Evolutionary conservation across 2,888 invertebrate species (phyloP).

Genomic region (Cyclophora albipunctata): DNA sequence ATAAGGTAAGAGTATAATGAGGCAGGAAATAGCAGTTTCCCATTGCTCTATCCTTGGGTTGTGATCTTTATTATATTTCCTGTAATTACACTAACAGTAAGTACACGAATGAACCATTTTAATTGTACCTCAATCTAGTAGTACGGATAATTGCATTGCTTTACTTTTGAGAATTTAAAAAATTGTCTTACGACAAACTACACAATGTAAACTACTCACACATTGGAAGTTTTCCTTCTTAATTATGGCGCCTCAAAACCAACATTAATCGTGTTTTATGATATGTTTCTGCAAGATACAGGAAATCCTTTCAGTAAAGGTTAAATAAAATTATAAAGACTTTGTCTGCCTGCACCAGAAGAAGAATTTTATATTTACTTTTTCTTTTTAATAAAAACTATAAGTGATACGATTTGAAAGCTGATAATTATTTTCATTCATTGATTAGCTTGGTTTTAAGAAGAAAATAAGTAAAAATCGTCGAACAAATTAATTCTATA

Average conservation of each 20-base stretch:
- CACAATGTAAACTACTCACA: too few species aligned
- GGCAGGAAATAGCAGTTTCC: not conserved
- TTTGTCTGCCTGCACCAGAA: too few species aligned
- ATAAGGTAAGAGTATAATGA: not conserved
- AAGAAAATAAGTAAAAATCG: not conserved
- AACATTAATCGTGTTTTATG: conserved; percentile 1
- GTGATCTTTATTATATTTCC: conserved; percentile 62
- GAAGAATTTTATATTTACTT: too few species aligned
- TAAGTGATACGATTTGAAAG: not conserved
- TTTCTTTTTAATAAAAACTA: too few species aligned
- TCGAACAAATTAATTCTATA: conserved; percentile 23
- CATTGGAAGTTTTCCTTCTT: conserved; percentile 4
- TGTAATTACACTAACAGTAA: conserved; percentile 59
- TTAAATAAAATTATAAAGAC: not conserved
- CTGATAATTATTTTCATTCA: not conserved
- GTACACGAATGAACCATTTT: conserved; percentile 27
- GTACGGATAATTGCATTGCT: not conserved
- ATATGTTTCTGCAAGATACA: conserved; percentile 1
- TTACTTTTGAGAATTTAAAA: too few species aligned
- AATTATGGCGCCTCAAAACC: conserved; percentile 1
- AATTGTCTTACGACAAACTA: too few species aligned
- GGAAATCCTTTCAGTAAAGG: conserved; percentile 3
- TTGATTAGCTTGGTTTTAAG: not conserved
- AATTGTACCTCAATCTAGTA: conserved; percentile 28
- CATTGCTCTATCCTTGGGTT: conserved; percentile 37